Percentiles rank a stretch among this genome's conserved stretches.
phyloP scores from a whole-genome alignment of 2,113 vertebrate genomes.

The Corythaeola cristata region DNA sequence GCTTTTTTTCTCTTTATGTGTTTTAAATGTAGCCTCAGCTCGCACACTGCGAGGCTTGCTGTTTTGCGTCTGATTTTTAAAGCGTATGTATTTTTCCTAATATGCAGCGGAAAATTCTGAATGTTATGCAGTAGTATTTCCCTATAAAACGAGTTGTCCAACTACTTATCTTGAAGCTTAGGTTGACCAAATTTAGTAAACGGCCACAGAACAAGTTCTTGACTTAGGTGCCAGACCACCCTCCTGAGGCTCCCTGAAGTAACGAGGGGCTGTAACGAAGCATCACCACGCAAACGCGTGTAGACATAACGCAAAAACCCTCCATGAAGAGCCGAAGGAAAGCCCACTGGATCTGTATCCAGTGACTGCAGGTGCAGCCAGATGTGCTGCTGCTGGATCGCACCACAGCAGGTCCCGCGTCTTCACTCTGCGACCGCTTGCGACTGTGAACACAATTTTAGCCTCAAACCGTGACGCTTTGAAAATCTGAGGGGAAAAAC shows the following conservation, averaged over 20 bases:
- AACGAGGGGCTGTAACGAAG: fast-evolving
- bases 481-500: too few relatives aligned
- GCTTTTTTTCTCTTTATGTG: neutral
- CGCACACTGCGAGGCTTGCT: neutral
- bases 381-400: neutral
- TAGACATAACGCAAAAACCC: neutral
- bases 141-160: neutral
- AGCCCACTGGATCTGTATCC: fast-evolving
- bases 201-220: neutral
- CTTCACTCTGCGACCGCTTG: too few relatives aligned
- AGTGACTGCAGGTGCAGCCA: fast-evolving
- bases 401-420: neutral
- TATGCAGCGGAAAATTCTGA: neutral
- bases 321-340: fast-evolving
- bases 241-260: neutral
- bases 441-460: too few relatives aligned
- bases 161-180: neutral
- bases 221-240: neutral
- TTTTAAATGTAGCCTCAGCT: neutral
- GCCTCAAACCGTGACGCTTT: too few relatives aligned
- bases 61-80: neutral
- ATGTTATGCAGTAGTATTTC: neutral
- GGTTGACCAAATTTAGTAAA: neutral
- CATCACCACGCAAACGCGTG: fast-evolving
- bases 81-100: neutral